Base-by-base conservation (phyloP, 2,797 vertebrate species). In the Apogon talboti region DNA sequence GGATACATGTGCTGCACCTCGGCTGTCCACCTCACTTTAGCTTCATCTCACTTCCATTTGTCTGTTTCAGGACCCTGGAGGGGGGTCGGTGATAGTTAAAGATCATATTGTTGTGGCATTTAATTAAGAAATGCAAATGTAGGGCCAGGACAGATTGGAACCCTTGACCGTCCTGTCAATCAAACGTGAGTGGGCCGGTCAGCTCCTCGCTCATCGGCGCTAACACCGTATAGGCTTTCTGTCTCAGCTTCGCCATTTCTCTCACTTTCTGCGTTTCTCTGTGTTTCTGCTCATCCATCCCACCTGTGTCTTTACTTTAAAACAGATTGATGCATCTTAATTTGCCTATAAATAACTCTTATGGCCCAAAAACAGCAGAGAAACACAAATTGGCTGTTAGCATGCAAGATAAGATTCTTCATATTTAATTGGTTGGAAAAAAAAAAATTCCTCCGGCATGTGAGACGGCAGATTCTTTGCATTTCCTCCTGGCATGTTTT, bases 71-170 rank as follows among this genome's bases (percentile, higher is more conserved):
- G 47, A 68, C 68, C 30, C 1, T 33, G 50, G n/a, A 63, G 55
- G 44, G 53, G 46, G 77, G 87, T 85, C 88, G 90, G 90, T 91
- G 89, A 93, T 91, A 85, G 83, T 91, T 90, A 70, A 82, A 89
- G 89, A 92, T 91, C 88, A 90, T 91, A 91, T 93, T 92, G 91
- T 93, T 91, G 89, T 93, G 91, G 91, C 91, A 90, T 94, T 92
- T 93, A 89, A 94, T 92, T 93, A 94, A 91, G 84, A 88, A 90
- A 94, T 92, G 91, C 92, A 92, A 93, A 94, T 94, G 80, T 68
- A 46, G 79, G 92, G 90, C 89, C 91, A 76, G 71, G 66, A 78
- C 80, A 72, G 75, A 89, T 78, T 83, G 78, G 79, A 88, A 87
- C 89, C 86, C 82, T 81, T 91, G 92, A 91, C 91, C 92, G 64